Conservation (phyloP, 2,888 invertebrate species). For the Diaprepes abbreviatus region DNA sequence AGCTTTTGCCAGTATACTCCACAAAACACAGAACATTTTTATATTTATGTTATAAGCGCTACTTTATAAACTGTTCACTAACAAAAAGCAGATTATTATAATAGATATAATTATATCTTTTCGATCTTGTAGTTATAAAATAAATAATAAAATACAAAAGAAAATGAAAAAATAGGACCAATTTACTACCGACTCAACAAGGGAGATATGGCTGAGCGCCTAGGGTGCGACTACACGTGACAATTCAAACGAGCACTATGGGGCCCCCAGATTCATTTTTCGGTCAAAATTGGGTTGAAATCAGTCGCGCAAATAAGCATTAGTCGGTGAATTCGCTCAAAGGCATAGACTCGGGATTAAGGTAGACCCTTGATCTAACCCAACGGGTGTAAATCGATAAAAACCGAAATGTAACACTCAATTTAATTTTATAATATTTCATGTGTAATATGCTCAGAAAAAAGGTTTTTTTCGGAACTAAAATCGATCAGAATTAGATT, state of each 20-base stretch:
- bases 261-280: constrained; percentile 45
- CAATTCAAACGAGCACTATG: constrained; percentile 43
- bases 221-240: constrained; percentile 64
- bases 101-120: too few species aligned
- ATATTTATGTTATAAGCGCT: too few species aligned
- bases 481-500: too few species aligned
- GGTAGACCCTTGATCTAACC: constrained; percentile 1
- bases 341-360: constrained; percentile 7
- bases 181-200: constrained; percentile 47
- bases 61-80: too few species aligned
- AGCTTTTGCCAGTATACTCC: too few species aligned
- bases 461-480: too few species aligned
- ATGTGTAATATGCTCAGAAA: background rate
- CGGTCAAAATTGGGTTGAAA: constrained; percentile 36
- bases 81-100: too few species aligned
- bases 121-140: too few species aligned
- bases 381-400: background rate
- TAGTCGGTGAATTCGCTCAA: constrained; percentile 30
- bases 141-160: too few species aligned
- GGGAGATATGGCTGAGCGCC: constrained; percentile 67
- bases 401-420: too few species aligned
- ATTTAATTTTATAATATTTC: too few species aligned
- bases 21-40: too few species aligned
- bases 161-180: constrained; percentile 44
- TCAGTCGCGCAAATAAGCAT: constrained; percentile 44